A percentile compares a stretch with the other conserved stretches of the same genome.
These are phyloP conservation scores for Drosophila neotestacea DNA, from an alignment of 2,888 invertebrate genomes.

Conservation along the genomic window DNA sequence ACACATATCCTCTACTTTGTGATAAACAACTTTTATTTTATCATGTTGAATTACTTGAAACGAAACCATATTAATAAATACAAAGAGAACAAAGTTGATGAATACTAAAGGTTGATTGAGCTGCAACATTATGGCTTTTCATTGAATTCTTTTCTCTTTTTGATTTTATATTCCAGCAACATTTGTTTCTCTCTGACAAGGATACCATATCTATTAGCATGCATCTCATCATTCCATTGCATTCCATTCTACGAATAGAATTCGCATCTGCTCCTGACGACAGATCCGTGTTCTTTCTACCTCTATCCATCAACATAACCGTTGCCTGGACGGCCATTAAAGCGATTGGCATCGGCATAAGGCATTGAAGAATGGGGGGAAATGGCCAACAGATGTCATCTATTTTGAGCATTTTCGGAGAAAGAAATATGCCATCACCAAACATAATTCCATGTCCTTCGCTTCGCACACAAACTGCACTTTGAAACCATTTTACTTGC, in stretches of 20 bases:
- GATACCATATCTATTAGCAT: conserved; percentile 28
- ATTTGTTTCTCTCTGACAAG: neutral
- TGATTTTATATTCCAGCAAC: neutral
- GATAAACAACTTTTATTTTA: neutral
- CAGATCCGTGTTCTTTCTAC: conserved; percentile 7
- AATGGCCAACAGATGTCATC: conserved; percentile 15
- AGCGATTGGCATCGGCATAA: conserved; percentile 13
- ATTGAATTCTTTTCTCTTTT: neutral
- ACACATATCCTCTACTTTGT: neutral
- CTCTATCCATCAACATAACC: conserved; percentile 26
- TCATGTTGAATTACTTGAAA: neutral
- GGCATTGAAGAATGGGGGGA: neutral
- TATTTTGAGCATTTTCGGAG: neutral
- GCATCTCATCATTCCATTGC: conserved; percentile 18
- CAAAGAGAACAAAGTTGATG: neutral
- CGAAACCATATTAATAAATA: neutral
- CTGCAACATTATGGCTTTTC: neutral
- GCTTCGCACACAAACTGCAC: conserved; percentile 37
- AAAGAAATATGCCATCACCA: conserved; percentile 8
- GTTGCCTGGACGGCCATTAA: conserved; percentile 16
- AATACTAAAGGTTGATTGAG: conserved; percentile 8
- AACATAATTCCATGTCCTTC: neutral
- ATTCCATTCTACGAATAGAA: neutral
- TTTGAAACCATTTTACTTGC: conserved; percentile 26
- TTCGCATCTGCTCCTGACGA: conserved; percentile 26